phyloP scores from a whole-genome alignment of 2,888 invertebrate species.

The Imbricaverruca yamaguchii region DNA sequence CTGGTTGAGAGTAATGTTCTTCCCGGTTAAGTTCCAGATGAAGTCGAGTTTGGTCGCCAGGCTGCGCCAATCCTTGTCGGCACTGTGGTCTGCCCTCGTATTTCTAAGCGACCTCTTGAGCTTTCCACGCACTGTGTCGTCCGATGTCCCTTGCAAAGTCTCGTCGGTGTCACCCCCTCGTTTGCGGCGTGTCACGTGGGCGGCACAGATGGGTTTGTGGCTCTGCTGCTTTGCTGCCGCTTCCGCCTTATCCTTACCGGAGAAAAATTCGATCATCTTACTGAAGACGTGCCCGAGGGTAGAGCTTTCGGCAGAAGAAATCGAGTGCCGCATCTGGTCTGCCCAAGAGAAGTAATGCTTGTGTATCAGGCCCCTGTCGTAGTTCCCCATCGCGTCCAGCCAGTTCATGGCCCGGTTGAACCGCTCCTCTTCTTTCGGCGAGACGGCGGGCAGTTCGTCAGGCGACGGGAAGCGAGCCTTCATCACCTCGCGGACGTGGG shows the following conservation, averaged over 20 bases:
- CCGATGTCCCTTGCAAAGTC: background rate
- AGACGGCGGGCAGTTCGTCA: background rate
- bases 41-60: background rate
- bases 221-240: no score
- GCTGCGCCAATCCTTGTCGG: background rate
- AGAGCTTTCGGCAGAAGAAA: no score
- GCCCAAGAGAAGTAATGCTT: background rate
- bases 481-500: background rate
- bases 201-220: no score
- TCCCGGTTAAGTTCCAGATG: background rate
- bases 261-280: no score
- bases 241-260: no score
- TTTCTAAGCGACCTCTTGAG: background rate
- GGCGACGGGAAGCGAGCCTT: background rate
- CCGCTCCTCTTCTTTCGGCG: background rate
- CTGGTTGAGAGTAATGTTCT: background rate
- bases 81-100: background rate
- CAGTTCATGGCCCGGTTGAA: background rate
- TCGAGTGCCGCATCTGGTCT: background rate
- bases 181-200: no score
- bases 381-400: background rate
- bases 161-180: no score
- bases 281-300: no score
- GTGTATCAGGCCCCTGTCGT: background rate
- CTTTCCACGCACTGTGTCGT: background rate